A percentile compares a stretch with the other conserved stretches of the same genome.
Evolutionary conservation across 2,888 invertebrate genomes (phyloP).

Genomic region (Deilephila porcellus): DNA sequence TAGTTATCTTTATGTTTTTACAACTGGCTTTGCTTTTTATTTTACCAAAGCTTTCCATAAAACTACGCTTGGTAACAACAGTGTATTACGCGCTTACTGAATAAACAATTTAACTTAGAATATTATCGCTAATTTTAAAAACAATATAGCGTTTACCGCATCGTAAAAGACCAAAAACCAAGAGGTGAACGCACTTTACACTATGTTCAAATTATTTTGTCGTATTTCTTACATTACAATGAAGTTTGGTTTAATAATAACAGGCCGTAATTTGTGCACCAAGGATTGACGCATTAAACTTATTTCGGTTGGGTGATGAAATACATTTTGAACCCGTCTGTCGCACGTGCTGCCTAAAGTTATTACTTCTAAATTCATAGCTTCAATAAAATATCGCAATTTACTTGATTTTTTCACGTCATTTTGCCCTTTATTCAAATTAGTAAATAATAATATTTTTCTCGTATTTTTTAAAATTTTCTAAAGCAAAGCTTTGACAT

Average conservation of each 20-base stretch:
- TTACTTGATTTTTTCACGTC: background rate
- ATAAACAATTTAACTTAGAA: background rate
- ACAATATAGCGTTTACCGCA: background rate
- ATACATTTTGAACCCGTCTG: background rate
- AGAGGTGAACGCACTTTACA: slow-evolving; percentile 43
- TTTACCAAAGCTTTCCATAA: background rate
- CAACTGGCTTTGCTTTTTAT: too few species aligned
- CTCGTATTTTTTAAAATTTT: too few species aligned
- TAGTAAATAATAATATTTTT: too few species aligned
- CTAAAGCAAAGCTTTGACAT: too few species aligned
- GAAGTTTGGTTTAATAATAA: background rate
- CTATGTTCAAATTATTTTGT: slow-evolving; percentile 31
- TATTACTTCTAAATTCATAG: background rate
- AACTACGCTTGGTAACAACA: background rate
- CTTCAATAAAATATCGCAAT: background rate
- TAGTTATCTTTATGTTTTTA: too few species aligned
- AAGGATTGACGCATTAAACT: background rate
- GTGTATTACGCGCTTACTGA: background rate
- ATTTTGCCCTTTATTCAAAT: too few species aligned
- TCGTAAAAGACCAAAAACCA: slow-evolving; percentile 30
- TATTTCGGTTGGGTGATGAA: background rate
- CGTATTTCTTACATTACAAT: slow-evolving; percentile 8
- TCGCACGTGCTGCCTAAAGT: background rate
- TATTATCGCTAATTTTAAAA: background rate
- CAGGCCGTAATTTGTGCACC: background rate